A percentile compares a stretch with the other conserved stretches of the same genome.
Evolutionary conservation across 1,140 invertebrate genomes (phyloP).

Genomic region (Ceratina calcarata): DNA sequence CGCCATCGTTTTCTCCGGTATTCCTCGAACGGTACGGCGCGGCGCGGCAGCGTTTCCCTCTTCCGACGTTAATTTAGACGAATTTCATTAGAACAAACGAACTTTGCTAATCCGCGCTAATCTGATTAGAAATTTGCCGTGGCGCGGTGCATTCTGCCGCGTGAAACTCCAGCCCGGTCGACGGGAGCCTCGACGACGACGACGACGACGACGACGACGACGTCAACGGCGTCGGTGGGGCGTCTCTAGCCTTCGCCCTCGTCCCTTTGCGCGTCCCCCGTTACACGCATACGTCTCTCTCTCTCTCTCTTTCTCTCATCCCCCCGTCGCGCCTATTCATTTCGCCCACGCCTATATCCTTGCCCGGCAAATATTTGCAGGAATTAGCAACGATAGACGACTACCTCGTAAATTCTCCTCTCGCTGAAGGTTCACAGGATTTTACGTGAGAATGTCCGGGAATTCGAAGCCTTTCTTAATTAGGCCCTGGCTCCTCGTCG

Average conservation of each 20-base stretch:
- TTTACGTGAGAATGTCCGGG: slow-evolving; percentile 29
- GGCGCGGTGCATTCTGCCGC: slow-evolving; percentile 64
- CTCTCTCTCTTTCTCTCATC: slow-evolving; percentile 30
- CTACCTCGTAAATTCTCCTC: slow-evolving; percentile 40
- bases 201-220: slow-evolving; percentile 28
- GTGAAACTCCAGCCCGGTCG: slow-evolving; percentile 59
- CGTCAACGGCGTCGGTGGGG: slow-evolving; percentile 19
- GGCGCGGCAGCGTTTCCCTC: slow-evolving; percentile 31
- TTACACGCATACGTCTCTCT: slow-evolving; percentile 53
- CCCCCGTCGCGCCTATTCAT: slow-evolving; percentile 39
- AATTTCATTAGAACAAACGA: slow-evolving; percentile 82
- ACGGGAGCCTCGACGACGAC: slow-evolving; percentile 45
- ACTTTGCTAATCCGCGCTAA: slow-evolving; percentile 80
- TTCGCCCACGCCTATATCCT: slow-evolving; percentile 59
- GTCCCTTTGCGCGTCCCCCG: slow-evolving; percentile 57
- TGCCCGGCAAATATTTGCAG: slow-evolving; percentile 75
- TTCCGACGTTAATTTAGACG: slow-evolving; percentile 75
- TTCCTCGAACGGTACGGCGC: slow-evolving; percentile 15
- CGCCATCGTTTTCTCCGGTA: slow-evolving; percentile 32
- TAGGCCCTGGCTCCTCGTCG: slow-evolving; percentile 14
- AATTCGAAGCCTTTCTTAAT: slow-evolving; percentile 41
- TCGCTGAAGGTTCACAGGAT: slow-evolving; percentile 25
- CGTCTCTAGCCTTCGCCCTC: slow-evolving; percentile 29
- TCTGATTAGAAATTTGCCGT: slow-evolving; percentile 81
- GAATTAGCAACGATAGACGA: slow-evolving; percentile 70